A percentile compares a stretch with the other conserved stretches of the same genome.
Conservation (phyloP, 2,888 invertebrate genomes). For the Notodonta ziczac region DNA sequence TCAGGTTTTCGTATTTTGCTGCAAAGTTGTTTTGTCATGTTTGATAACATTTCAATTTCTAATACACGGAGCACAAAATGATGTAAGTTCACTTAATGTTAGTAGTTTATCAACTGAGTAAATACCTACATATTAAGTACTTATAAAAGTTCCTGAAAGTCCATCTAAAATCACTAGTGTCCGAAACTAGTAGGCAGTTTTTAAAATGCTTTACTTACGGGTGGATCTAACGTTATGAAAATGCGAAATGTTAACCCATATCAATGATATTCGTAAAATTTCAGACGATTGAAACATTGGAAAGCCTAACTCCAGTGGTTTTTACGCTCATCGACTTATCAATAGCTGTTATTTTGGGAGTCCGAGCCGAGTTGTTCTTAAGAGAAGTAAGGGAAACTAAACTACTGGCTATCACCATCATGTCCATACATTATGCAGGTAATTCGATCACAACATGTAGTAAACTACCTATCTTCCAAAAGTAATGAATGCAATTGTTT, state of each 20-base stretch:
- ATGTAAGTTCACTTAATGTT: conserved; percentile 25
- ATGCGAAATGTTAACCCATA: too few relatives aligned
- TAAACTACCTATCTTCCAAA: neutral
- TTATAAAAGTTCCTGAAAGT: too few relatives aligned
- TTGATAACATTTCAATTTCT: conserved; percentile 50
- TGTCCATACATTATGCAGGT: conserved; percentile 59
- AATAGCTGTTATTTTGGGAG: conserved; percentile 45
- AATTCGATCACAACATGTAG: conserved; percentile 5
- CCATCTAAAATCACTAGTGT: too few relatives aligned
- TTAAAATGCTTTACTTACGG: too few relatives aligned
- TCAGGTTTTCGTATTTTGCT: conserved; percentile 54
- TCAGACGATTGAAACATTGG: conserved; percentile 31
- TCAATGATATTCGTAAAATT: conserved; percentile 1
- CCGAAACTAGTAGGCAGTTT: too few relatives aligned
- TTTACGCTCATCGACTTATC: conserved; percentile 39
- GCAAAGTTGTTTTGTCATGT: conserved; percentile 47
- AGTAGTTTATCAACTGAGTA: too few relatives aligned
- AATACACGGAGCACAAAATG: conserved; percentile 47
- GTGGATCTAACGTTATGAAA: too few relatives aligned
- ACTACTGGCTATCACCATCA: conserved; percentile 50
- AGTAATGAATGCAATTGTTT: neutral
- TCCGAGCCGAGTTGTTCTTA: conserved; percentile 54
- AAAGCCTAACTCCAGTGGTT: conserved; percentile 32
- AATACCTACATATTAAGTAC: too few relatives aligned
- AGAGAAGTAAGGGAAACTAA: conserved; percentile 60